These are phyloP conservation scores for Drosophila subpulchrella DNA, from an alignment of 1,140 invertebrate species.

Conservation along the genomic window DNA sequence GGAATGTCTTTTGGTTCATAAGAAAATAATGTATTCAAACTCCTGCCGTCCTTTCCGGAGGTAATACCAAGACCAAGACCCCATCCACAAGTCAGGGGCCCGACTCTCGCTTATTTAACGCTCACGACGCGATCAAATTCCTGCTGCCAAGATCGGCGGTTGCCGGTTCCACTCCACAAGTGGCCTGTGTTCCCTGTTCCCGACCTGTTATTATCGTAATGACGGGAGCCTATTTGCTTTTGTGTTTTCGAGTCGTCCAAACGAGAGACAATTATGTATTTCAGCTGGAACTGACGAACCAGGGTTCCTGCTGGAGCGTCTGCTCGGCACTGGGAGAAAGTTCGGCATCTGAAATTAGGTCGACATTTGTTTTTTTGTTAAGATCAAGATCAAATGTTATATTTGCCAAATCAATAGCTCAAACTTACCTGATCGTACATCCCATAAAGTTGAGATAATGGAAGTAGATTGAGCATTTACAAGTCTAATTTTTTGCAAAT, in stretches of 20 bases:
- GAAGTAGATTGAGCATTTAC: too few relatives aligned
- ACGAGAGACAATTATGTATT: conserved; percentile 69
- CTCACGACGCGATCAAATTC: conserved; percentile 45
- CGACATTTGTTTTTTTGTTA: not conserved
- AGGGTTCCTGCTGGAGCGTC: conserved; percentile 34
- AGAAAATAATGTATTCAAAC: conserved; percentile 58
- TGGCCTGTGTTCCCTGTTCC: conserved; percentile 58
- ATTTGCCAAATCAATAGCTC: not conserved
- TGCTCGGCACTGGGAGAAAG: conserved; percentile 6
- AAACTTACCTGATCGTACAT: not conserved
- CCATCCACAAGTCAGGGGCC: conserved; percentile 29
- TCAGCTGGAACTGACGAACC: conserved; percentile 53
- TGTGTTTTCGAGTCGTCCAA: conserved; percentile 73
- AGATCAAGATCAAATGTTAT: too few relatives aligned
- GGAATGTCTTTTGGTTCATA: conserved; percentile 27
- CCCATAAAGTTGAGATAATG: too few relatives aligned
- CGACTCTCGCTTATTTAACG: conserved; percentile 41
- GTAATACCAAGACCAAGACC: conserved; percentile 22
- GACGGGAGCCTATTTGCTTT: conserved; percentile 76
- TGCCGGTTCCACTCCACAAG: conserved; percentile 41
- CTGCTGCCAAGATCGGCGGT: conserved; percentile 34
- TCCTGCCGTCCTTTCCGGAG: conserved; percentile 52
- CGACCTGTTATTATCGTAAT: conserved; percentile 77
- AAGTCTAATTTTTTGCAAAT: too few relatives aligned
- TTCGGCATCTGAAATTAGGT: not conserved